Base-by-base conservation (phyloP, 2,797 vertebrate genomes). In the Huso huso region DNA sequence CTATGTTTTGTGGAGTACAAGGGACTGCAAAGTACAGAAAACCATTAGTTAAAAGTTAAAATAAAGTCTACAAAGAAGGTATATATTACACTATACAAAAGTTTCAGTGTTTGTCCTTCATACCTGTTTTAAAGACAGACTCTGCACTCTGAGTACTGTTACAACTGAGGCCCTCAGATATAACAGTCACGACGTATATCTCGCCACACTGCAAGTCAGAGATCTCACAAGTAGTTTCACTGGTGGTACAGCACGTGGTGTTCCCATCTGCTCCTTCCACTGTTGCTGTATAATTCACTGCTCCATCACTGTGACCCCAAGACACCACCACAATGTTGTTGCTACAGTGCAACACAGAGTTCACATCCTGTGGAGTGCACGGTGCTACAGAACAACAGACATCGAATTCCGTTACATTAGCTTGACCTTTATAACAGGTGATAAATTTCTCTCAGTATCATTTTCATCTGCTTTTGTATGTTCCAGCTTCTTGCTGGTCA, bases 121-220 rank as follows among this genome's bases (percentile, higher is more conserved):
- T 70, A 91, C 91, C 88, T 76, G 90, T 87, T 66, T 80, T 78
- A 59, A 84, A 68, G 6, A 86, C 67, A 6, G 50, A 1, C 12
- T 71, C 73, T 1, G 61, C 9, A 11, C 84, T 89, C 75, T 84
- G 79, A 7, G 84, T 84, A 73, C 89, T 89, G 73, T 87, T 88
- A 78, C 91, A 92, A 7, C 73, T 86, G n/a, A 69, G 78, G 52
- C 89, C 90, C 70, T 87, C 83, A 0, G 89, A 86, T 10, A 72
- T 80, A 63, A 91, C 81, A 0, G 78, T 79, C 59, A 89, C 62
- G 6, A 68, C 65, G 68, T 85, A 90, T 62, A 83, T 78, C 66
- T 87, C 74, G 2, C 89, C 90, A 8, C 91, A 93, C 0, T 84
- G 84, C 66, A 91, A 82, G 6, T 75, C 65, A 0, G 12, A 9